phyloP scores from a whole-genome alignment of 2,113 vertebrate species.

The Grammomys dolichurus region DNA sequence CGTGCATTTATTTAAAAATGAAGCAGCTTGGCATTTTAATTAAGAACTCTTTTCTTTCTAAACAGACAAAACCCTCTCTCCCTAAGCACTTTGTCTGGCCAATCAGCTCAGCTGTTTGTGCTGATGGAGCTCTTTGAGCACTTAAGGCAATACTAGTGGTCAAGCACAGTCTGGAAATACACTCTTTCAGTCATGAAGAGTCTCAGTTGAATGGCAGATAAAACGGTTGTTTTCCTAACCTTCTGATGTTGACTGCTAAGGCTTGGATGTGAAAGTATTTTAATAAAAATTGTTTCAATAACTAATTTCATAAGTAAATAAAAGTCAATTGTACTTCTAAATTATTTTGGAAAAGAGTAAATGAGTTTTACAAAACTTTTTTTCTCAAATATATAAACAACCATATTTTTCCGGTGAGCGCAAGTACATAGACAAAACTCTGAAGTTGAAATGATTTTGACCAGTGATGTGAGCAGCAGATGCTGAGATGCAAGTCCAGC shows the following conservation, averaged over 20 bases:
- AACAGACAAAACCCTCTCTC: background rate
- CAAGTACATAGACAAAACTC: background rate
- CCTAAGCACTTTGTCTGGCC: background rate
- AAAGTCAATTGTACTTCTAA: constrained; percentile 27
- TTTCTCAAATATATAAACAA: background rate
- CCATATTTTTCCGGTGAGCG: background rate
- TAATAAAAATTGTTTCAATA: background rate
- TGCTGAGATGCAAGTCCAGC: background rate
- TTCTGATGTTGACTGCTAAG: constrained; percentile 32
- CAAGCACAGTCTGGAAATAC: background rate
- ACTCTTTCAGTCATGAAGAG: background rate
- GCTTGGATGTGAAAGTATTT: constrained; percentile 8
- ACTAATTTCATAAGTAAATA: background rate
- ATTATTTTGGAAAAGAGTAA: constrained; percentile 56
- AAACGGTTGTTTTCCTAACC: constrained; percentile 43
- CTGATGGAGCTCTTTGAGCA: background rate
- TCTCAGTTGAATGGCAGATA: constrained; percentile 46
- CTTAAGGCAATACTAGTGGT: background rate
- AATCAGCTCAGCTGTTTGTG: background rate
- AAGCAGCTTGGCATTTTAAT: constrained; percentile 31
- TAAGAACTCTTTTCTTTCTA: background rate
- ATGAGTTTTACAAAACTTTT: constrained; percentile 28
- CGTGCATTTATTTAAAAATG: constrained; percentile 17
- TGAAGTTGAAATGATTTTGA: background rate
- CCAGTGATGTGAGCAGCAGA: background rate